Evolutionary conservation across 2,888 invertebrate species (phyloP).

Genomic region (Argyra leucocephala): DNA sequence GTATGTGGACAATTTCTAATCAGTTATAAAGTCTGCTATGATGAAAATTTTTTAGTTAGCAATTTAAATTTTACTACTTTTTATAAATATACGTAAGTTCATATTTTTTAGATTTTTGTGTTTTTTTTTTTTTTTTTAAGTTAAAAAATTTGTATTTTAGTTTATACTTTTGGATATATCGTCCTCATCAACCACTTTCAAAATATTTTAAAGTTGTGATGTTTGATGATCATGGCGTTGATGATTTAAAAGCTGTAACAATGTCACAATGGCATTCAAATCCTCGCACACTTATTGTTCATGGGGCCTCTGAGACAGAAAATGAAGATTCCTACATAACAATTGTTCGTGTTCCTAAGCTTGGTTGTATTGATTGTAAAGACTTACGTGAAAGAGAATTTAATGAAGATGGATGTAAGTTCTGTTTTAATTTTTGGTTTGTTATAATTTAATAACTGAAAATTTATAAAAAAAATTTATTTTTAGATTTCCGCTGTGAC

Average conservation of each 20-base stretch:
- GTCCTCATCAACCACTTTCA: slow-evolving; percentile 39
- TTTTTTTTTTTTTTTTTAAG: background rate
- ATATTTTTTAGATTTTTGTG: background rate
- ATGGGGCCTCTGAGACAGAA: slow-evolving; percentile 45
- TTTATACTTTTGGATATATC: slow-evolving; percentile 42
- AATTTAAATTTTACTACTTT: slow-evolving; percentile 50
- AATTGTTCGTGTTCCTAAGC: slow-evolving; percentile 48
- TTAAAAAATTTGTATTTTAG: slow-evolving; percentile 24
- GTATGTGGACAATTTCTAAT: slow-evolving; percentile 86
- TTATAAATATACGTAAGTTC: slow-evolving; percentile 55
- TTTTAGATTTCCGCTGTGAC: slow-evolving; percentile 51
- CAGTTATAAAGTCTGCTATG: slow-evolving; percentile 64
- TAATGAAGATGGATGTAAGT: slow-evolving; percentile 41
- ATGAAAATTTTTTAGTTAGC: slow-evolving; percentile 46
- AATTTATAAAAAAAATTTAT: slow-evolving; percentile 19
- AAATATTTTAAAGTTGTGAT: slow-evolving; percentile 49
- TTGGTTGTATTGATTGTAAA: slow-evolving; percentile 55
- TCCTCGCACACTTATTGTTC: slow-evolving; percentile 50
- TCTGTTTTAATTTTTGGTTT: slow-evolving; percentile 4
- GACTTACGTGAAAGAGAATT: slow-evolving; percentile 46
- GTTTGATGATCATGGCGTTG: slow-evolving; percentile 53
- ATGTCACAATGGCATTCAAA: slow-evolving; percentile 57
- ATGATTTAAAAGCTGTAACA: slow-evolving; percentile 51
- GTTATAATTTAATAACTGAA: slow-evolving; percentile 22
- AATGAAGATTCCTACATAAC: slow-evolving; percentile 43